These are phyloP conservation scores for Muntiacus reevesi DNA, from an alignment of 2,113 vertebrate species.

Conservation along the genomic window DNA sequence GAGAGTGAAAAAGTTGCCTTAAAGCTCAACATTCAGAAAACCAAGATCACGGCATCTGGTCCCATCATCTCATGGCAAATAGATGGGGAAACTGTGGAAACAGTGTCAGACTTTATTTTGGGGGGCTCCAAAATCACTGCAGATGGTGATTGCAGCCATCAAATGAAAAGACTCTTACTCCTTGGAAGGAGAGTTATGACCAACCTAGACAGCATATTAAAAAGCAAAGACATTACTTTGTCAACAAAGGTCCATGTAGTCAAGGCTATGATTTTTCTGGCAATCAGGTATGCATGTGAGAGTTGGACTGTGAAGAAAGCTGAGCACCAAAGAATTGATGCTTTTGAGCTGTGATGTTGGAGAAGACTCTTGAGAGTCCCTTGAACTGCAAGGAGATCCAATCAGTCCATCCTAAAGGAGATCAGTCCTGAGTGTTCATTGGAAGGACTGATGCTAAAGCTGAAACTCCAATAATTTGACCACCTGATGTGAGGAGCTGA, in stretches of 20 bases:
- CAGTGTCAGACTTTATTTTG: not conserved
- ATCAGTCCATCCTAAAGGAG: not conserved
- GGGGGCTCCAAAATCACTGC: not conserved
- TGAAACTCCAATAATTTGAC: not conserved
- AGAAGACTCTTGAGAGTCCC: not conserved
- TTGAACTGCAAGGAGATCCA: not conserved
- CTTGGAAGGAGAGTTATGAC: not conserved
- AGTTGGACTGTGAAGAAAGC: not conserved
- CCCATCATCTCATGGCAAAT: not conserved
- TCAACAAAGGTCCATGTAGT: not conserved
- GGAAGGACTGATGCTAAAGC: not conserved
- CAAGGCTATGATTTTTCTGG: not conserved
- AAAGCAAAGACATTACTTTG: not conserved
- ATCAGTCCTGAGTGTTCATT: not conserved
- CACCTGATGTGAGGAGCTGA: accelerated
- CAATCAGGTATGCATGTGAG: not conserved
- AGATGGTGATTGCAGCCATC: not conserved
- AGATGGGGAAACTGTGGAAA: not conserved
- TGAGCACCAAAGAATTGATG: not conserved
- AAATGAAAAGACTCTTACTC: not conserved
- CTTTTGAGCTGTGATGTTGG: not conserved
- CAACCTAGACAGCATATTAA: not conserved
- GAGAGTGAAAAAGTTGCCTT: not conserved
- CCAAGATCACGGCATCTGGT: not conserved
- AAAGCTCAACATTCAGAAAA: not conserved